Base-by-base conservation (phyloP, 92 coral and sea anemone genomes). In the Phenganax marumi region DNA sequence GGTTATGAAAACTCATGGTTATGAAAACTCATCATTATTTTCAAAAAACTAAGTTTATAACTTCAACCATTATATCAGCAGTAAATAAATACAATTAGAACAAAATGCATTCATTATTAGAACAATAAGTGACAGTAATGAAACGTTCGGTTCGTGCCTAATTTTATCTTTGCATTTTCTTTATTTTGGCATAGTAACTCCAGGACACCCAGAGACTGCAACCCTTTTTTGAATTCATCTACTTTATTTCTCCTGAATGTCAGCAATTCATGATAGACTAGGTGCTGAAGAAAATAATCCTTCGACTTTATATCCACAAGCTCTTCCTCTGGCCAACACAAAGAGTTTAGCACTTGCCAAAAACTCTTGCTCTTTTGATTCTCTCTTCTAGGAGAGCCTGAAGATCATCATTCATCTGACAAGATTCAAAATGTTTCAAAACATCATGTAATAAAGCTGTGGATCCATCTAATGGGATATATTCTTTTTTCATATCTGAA, bases 401-500 rank as follows among this genome's bases (percentile, higher is more conserved):
- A 14, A 76, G 72, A 70, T 60, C 46, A n/a, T 51, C 75, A 13
- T 53, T 53, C 1, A 21, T 82, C 72, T 58, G 50, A 50, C 84
- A 82, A 50, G 50, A 39, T 48, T 52, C 72, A 47, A 81, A 63
- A 64, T 52, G 64, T 18, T 48, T 68, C 6, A 81, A 24, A 68
- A 86, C 86, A 24, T 68, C 68, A 58, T 85, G 88, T 78, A 85
- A 51, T 69, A 85, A 56, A 66, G 88, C 17, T 52, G 74, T 58
- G 77, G 85, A 83, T 87, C 87, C 87, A 87, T 87, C 64, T 14
- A 84, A 48, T 78, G 85, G 90, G 14, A 87, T 54, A 61, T 84
- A 84, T 39, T 53, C 68, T 68, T 84, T 78, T 53, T 66, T 78
- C 14, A 87, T 71, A 12, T 62, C 68, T 22, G 72, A 65, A 71